Evolutionary conservation across 1,140 invertebrate genomes (phyloP).

Genomic region (Periplaneta americana): DNA sequence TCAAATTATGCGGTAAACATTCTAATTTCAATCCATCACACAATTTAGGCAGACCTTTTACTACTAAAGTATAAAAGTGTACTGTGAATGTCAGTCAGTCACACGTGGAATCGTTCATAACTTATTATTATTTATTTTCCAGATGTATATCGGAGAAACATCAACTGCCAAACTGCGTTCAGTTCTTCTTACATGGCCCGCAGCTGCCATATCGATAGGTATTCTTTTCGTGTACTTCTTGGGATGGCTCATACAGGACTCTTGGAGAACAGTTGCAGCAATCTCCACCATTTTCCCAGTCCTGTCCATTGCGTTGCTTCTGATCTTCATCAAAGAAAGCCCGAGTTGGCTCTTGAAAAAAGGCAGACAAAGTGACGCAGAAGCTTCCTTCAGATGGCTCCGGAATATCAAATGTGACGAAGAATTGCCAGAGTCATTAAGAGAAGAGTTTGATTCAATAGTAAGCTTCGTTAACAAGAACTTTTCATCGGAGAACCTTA

Average conservation of each 20-base stretch:
- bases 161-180: too few species aligned
- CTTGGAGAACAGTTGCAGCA: neutral
- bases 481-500: too few species aligned
- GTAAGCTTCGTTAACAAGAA: too few species aligned
- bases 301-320: neutral
- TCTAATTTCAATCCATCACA: too few species aligned
- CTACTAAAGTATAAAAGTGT: too few species aligned
- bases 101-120: too few species aligned
- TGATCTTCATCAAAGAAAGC: neutral
- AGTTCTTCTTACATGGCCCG: too few species aligned
- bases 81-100: too few species aligned
- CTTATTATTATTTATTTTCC: too few species aligned
- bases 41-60: too few species aligned
- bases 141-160: too few species aligned
- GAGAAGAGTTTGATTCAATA: neutral
- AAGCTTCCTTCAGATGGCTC: neutral
- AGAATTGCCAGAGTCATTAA: neutral
- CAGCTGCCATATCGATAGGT: neutral
- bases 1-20: too few species aligned
- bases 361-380: neutral
- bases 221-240: neutral
- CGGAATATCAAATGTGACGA: neutral
- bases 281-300: neutral
- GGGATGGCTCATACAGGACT: neutral
- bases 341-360: neutral